Percentiles rank a stretch among this genome's conserved stretches.
phyloP scores from a whole-genome alignment of 30 jellyfish, hydroid and myxozoan species.

The Hydractinia symbiolongicarpus region DNA sequence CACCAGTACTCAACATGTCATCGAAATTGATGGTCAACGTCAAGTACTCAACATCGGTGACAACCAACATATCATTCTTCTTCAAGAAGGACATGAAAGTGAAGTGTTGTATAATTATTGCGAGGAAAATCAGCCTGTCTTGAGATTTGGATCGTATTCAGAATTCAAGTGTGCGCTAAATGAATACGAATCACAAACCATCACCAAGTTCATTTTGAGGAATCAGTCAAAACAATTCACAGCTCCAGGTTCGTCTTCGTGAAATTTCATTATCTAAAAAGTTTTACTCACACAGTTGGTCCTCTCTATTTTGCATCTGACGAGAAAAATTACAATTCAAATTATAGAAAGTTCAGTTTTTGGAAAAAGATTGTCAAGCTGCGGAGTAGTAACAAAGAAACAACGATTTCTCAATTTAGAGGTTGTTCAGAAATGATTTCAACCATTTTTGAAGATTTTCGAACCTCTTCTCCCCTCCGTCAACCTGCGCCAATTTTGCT shows the following conservation, averaged over 20 bases:
- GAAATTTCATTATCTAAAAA: too few relatives aligned
- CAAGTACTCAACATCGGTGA: conserved; percentile 14
- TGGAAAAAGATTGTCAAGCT: too few relatives aligned
- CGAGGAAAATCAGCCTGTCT: conserved; percentile 19
- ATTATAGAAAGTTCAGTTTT: too few relatives aligned
- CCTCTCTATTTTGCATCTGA: too few relatives aligned
- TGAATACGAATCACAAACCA: conserved; percentile 33
- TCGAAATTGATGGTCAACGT: conserved; percentile 17
- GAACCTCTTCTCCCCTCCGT: too few relatives aligned
- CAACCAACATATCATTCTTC: conserved; percentile 13
- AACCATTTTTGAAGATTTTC: too few relatives aligned
- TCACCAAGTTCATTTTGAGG: conserved; percentile 34
- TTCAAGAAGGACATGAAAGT: conserved; percentile 8
- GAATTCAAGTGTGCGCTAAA: conserved; percentile 22
- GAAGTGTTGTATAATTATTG: not conserved
- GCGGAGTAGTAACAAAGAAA: too few relatives aligned
- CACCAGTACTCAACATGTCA: not conserved
- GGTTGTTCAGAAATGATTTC: too few relatives aligned
- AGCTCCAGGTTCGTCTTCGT: conserved; percentile 12
- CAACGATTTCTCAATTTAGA: too few relatives aligned
- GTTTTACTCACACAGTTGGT: too few relatives aligned
- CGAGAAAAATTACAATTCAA: too few relatives aligned
- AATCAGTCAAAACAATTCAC: conserved; percentile 31
- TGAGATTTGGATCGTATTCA: conserved; percentile 14
- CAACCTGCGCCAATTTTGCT: too few relatives aligned